A percentile compares a stretch with the other conserved stretches of the same genome.
These are phyloP conservation scores for Gallirallus australis DNA, from an alignment of 2,797 vertebrate species.

Conservation along the genomic window DNA sequence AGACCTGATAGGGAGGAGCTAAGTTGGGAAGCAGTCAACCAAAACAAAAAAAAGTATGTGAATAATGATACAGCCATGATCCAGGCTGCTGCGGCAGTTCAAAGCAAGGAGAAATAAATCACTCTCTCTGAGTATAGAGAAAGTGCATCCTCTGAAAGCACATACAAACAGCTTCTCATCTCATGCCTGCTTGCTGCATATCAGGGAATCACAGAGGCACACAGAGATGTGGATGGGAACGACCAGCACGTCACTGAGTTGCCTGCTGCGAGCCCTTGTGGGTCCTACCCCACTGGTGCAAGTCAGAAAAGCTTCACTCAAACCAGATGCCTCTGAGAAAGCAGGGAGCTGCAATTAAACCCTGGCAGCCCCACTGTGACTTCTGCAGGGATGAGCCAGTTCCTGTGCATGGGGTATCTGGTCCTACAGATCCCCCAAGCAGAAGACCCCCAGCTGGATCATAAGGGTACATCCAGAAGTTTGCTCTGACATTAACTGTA, in stretches of 20 bases:
- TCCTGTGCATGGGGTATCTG: not conserved
- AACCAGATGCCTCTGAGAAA: conserved; percentile 41
- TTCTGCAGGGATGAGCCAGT: not conserved
- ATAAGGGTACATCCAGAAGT: not conserved
- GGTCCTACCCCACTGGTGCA: not conserved
- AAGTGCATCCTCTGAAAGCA: not conserved
- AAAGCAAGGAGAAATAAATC: not conserved
- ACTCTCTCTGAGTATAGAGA: not conserved
- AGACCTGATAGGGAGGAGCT: not conserved
- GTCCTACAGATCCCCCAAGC: not conserved
- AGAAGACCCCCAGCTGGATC: not conserved
- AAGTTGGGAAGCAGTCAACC: not conserved
- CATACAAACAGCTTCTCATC: not conserved
- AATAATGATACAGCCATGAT: not conserved
- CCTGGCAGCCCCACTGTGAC: not conserved
- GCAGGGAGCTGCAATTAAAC: not conserved
- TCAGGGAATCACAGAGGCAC: not conserved
- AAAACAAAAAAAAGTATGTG: not conserved
- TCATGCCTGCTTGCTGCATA: not conserved
- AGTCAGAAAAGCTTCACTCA: conserved; percentile 15
- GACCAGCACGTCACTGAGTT: not conserved
- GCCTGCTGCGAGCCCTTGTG: not conserved
- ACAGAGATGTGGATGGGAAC: not conserved
- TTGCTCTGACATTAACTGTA: not conserved
- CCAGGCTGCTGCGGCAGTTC: not conserved